phyloP scores from a whole-genome alignment of 2,113 vertebrate genomes.

The Gymnocephalus cernua region DNA sequence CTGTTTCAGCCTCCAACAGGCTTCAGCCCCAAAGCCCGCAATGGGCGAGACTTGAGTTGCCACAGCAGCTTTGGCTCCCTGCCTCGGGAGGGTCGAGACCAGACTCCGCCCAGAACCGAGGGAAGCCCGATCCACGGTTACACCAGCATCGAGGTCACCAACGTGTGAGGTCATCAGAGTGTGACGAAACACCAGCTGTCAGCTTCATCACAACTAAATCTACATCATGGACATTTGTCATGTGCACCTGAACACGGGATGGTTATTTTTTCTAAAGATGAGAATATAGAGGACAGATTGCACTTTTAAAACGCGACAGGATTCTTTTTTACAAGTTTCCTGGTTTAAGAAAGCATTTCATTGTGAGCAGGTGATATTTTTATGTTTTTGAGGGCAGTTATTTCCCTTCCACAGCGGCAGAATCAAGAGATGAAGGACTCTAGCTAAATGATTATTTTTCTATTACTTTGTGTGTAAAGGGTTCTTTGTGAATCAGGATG shows the following conservation, averaged over 20 bases:
- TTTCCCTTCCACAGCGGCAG: not conserved
- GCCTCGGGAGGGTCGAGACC: conserved; percentile 80
- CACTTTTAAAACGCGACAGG: conserved; percentile 62
- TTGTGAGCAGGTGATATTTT: conserved; percentile 26
- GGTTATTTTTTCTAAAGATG: conserved; percentile 39
- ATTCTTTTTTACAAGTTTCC: conserved; percentile 46
- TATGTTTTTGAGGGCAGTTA: conserved; percentile 14
- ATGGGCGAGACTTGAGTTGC: conserved; percentile 83
- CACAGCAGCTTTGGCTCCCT: conserved; percentile 85
- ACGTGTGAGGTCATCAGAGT: conserved; percentile 79
- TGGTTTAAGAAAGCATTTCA: conserved; percentile 13
- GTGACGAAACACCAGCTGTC: conserved; percentile 1
- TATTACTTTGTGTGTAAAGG: conserved; percentile 65
- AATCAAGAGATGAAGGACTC: conserved; percentile 34
- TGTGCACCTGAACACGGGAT: conserved; percentile 24
- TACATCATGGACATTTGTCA: conserved; percentile 32
- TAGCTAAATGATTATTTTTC: conserved; percentile 74
- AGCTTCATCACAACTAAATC: not conserved
- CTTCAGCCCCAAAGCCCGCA: conserved; percentile 85
- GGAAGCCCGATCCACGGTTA: conserved; percentile 81
- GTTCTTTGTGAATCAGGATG: conserved; percentile 52
- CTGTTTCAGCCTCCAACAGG: conserved; percentile 85
- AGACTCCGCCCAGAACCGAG: conserved; percentile 74
- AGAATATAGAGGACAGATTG: conserved; percentile 59
- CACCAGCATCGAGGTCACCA: conserved; percentile 86